Base-by-base conservation (phyloP, 2,113 vertebrate genomes). In the Chaenogobius annularis region DNA sequence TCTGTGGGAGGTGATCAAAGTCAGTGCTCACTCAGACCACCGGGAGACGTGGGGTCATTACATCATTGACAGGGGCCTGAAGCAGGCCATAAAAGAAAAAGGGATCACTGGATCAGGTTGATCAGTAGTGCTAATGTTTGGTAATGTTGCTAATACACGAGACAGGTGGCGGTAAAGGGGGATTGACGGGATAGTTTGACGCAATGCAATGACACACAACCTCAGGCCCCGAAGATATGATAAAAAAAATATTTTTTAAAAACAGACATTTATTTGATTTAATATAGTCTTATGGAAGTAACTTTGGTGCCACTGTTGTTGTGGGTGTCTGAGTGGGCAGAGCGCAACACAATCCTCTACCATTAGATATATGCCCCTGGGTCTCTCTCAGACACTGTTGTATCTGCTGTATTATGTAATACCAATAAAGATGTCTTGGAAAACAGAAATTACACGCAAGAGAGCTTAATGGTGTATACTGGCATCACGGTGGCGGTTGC, bases 21-120 rank as follows among this genome's bases (percentile, higher is more conserved):
- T 72, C 26, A 31, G 26, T 31, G 26, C 26, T n/a, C n/a, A n/a
- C n/a, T n/a, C n/a, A n/a, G n/a, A n/a, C n/a, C n/a, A n/a, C n/a
- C n/a, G 65, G 73, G 80, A 87, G 68, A 79, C 14, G 56, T 55
- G 71, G 73, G 78, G 68, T 81, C 82, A 86, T 90, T 83, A 90
- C 88, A 88, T 90, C 86, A 90, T 73, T 44, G 68, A 67, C 58
- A 71, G 76, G 54, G 52, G 84, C 85, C 80, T 8, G 54, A 37
- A 77, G 81, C 74, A 37, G 67, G 59, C 65, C 64, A 66, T 80
- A 81, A 80, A 11, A 40, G 37, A 70, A 70, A n/a, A 46, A 64
- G 67, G 43, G 10, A 69, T 76, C 75, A 85, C 52, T 64, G 74
- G 74, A 59, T 74, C 52, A 50, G 44, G 68, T 12, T 71, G 14